These are phyloP conservation scores for Sebastes kiyomatsui DNA, from an alignment of 2,797 vertebrate genomes.

Conservation along the genomic window DNA sequence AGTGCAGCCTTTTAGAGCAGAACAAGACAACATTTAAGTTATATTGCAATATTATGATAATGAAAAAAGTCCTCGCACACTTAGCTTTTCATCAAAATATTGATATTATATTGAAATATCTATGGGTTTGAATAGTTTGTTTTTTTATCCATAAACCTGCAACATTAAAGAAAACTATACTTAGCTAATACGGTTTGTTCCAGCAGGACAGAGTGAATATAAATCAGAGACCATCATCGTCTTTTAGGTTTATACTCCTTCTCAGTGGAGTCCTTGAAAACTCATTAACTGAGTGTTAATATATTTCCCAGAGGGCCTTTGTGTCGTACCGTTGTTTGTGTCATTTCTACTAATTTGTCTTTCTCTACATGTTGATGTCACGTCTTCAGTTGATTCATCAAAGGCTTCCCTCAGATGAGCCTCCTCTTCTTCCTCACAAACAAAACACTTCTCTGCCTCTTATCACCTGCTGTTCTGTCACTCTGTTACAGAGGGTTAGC, in stretches of 20 bases:
- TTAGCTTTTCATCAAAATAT: background rate
- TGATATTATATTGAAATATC: background rate
- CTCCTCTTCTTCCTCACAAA: constrained; percentile 44
- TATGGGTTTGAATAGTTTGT: background rate
- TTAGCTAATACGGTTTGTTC: background rate
- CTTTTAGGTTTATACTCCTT: background rate
- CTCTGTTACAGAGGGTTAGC: constrained; percentile 32
- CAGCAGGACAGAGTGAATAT: background rate
- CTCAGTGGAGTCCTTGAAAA: constrained; percentile 27
- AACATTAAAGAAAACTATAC: background rate
- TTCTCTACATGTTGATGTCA: constrained; percentile 8
- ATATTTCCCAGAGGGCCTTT: constrained; percentile 39
- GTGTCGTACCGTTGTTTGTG: constrained; percentile 11
- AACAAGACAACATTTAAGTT: background rate
- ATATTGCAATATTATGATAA: background rate
- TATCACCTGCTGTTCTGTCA: background rate
- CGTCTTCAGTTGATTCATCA: constrained; percentile 45
- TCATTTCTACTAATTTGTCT: constrained; percentile 16
- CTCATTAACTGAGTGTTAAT: constrained; percentile 35
- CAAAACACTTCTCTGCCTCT: constrained; percentile 45
- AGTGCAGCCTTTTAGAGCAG: background rate
- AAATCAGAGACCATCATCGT: background rate
- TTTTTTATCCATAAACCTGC: background rate
- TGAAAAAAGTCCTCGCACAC: background rate
- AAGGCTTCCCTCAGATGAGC: constrained; percentile 46